Base-by-base conservation (phyloP, 2,888 invertebrate species). In the Cremastobaeus sp. region DNA sequence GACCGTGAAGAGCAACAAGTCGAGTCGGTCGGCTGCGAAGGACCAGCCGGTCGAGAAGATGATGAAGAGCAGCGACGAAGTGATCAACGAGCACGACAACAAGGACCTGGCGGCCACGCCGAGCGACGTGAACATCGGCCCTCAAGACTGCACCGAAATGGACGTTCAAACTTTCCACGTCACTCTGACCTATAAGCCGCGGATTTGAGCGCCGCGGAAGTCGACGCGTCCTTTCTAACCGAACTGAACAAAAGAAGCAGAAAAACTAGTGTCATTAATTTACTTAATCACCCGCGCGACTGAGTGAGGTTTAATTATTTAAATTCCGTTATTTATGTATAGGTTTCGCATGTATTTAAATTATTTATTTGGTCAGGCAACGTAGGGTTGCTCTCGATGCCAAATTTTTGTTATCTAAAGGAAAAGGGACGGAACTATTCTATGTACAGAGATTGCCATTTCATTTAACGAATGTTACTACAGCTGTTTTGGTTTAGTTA, bases 141-240 rank as follows among this genome's bases (percentile, higher is more conserved):
- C 84, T 34, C 86, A 88, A 59, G 89, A 89, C 78, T 89, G 89
- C 77, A 89, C 89, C 14, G 89, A 89, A 82, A 88, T 88, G 81
- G 89, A 89, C 80, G 87, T 89, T 74, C 89, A 89, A 80, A 89
- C 88, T 28, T 88, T 89, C 81, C 89, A 89, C 76, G 88, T 89
- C 43, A 89, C 89, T 35, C 83, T 89, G 54, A 89, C 89, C 15
- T 90, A 90, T 80, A 89, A 89, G 78, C 90, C 89, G 54, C 85
- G 89, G 76, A 89, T 90, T 66, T 66, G 66, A 66, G 34, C 65
- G n/a, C 5, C 54, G 25, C 45, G 41, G 30, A 60, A 43, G 9
- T 25, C 52, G 25, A 39, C 43, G 20, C 62, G 41, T 52, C 62
- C 41, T 35, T 34, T 48, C 15, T 35, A 45, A 50, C 12, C 20